Evolutionary conservation across 2,888 invertebrate species (phyloP).

Genomic region (Chesias legatella): DNA sequence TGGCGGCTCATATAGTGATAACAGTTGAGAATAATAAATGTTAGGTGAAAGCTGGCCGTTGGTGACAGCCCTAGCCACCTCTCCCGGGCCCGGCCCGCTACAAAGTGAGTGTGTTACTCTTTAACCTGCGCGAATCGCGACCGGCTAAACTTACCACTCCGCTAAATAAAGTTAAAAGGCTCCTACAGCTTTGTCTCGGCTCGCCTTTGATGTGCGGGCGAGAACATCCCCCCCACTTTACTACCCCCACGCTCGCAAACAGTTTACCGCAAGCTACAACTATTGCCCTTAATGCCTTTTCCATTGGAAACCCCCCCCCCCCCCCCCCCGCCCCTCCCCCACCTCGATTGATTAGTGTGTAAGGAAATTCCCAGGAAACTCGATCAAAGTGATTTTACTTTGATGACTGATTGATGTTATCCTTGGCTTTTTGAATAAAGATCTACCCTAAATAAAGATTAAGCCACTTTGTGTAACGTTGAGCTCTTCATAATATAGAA

Average conservation of each 20-base stretch:
- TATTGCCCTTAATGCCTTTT: conserved; percentile 77
- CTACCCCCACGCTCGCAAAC: conserved; percentile 57
- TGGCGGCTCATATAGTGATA: no score
- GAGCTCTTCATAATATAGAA: conserved; percentile 7
- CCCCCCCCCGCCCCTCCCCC: conserved; percentile 53
- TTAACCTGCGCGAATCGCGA: conserved; percentile 80
- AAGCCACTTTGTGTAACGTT: conserved; percentile 7
- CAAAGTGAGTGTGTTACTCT: conserved; percentile 81
- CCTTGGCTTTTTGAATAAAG: conserved; percentile 25
- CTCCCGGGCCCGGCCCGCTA: conserved; percentile 44
- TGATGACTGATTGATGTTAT: conserved; percentile 29
- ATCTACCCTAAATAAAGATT: conserved; percentile 12
- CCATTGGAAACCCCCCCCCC: conserved; percentile 60
- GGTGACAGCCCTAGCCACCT: conserved; percentile 48
- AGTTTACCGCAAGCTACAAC: conserved; percentile 76
- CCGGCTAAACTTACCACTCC: conserved; percentile 80
- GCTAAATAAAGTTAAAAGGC: conserved; percentile 81
- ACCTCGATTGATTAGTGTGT: conserved; percentile 71
- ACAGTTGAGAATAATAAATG: no score
- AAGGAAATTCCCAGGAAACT: conserved; percentile 67
- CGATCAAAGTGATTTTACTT: conserved; percentile 58
- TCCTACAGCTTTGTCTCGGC: conserved; percentile 77
- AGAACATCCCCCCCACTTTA: conserved; percentile 42
- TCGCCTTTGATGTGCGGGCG: conserved; percentile 73
- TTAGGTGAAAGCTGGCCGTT: neutral